Base-by-base conservation (phyloP, 2,797 vertebrate genomes). In the Artibeus jamaicensis region DNA sequence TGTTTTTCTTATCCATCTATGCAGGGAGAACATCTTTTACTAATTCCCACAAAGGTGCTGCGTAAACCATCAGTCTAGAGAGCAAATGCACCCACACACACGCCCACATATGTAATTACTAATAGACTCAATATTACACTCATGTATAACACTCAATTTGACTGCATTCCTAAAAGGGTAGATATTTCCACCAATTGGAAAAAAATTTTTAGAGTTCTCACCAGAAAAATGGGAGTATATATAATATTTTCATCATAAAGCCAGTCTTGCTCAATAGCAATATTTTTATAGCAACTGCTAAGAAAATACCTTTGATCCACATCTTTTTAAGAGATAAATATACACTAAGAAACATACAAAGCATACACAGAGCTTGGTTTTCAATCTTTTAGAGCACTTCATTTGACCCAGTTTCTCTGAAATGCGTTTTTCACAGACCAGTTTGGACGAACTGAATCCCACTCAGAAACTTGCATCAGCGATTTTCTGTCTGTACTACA, bases 331-430 rank as follows among this genome's bases (percentile, higher is more conserved):
- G 65, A 65, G 67, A n/a, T n/a, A 94, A 86, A 81, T 65, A 53
- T 6, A 70, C 9, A 16, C n/a, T 21, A 81, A 39, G 32, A 67
- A 73, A 85, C 34, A 48, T 3, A n/a, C 4, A 53, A 73, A 78
- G 18, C 57, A 55, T 37, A 53, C 53, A 18, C 21, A 74, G 16
- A 82, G 26, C 48, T 53, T 42, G 0, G 3, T 21, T 67, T 81
- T 68, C 32, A 46, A 77, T 88, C 48, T 79, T 71, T 39, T 68
- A 81, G 76, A 92, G 53, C 24, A 94, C 67, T 86, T 70, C 53
- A 46, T 77, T 86, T 86, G 55, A 67, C n/a, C 32, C 9, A 79
- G 26, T 89, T 92, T 77, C 67, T 86, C 48, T 74, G 48, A 86
- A 76, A 76, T 44, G 5, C 29, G 34, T 37, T 76, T n/a, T 18